Conservation (phyloP, 2,888 invertebrate species). For the Drepana falcataria region DNA sequence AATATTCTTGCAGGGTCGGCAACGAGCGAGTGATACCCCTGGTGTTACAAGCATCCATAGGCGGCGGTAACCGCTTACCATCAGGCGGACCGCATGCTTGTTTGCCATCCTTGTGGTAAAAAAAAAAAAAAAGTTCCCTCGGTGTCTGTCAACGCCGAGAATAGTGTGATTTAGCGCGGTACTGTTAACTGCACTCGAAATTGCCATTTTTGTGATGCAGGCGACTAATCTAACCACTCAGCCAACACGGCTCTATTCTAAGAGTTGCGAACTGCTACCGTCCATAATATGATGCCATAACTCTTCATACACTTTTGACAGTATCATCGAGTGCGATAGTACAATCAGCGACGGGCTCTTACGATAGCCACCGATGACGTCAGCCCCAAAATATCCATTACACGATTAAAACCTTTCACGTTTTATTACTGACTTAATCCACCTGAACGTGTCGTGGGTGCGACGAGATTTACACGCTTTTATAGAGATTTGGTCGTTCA, state of each 20-base stretch:
- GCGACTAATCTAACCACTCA: no score
- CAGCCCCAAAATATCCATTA: conserved; percentile 51
- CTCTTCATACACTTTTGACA: conserved; percentile 9
- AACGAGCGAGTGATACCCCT: no score
- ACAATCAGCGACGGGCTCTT: conserved; percentile 35
- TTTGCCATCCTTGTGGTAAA: no score
- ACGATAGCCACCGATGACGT: conserved; percentile 31
- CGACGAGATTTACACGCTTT: conserved; percentile 18
- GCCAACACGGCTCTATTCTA: background rate
- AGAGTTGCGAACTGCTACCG: background rate
- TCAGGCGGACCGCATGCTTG: no score
- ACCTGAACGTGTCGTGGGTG: conserved; percentile 41
- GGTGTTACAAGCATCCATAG: no score
- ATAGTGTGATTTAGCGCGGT: no score
- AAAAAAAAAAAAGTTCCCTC: no score
- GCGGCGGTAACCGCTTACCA: no score
- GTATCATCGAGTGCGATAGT: conserved; percentile 29
- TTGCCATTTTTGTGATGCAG: no score
- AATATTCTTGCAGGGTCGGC: no score
- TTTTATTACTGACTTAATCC: conserved; percentile 42
- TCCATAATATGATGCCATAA: background rate
- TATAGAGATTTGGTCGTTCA: conserved; percentile 4
- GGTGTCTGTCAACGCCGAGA: no score
- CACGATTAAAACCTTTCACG: conserved; percentile 57
- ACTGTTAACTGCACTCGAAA: no score